Conservation (phyloP, 2,113 vertebrate genomes). For the Myotis brandtii region DNA sequence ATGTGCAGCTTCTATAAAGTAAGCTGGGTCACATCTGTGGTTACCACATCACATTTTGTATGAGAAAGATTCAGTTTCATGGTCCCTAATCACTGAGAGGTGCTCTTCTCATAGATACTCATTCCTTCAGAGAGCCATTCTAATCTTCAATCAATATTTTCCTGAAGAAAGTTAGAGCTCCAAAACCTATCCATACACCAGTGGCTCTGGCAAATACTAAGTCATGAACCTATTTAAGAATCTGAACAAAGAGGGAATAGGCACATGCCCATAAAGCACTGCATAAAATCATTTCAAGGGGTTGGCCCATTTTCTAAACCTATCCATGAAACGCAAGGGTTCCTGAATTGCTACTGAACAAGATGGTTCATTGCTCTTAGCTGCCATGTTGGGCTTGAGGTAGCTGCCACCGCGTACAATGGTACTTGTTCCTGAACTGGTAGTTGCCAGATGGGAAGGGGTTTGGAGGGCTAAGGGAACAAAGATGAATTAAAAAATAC, state of each 20-base stretch:
- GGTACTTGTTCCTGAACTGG: neutral
- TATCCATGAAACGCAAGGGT: neutral
- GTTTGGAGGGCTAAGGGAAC: neutral
- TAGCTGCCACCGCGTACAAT: accelerated
- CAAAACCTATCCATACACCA: neutral
- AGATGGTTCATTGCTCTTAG: neutral
- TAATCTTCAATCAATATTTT: neutral
- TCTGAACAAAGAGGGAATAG: neutral
- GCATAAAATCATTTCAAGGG: neutral
- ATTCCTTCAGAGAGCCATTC: constrained; percentile 15
- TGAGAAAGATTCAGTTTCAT: neutral
- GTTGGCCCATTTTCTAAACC: neutral
- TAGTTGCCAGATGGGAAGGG: neutral
- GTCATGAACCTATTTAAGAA: neutral
- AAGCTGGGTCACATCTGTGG: neutral
- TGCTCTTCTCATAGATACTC: neutral
- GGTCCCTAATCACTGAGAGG: neutral
- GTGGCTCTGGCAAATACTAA: neutral
- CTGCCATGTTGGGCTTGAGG: neutral
- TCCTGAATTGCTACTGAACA: neutral
- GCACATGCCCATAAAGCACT: neutral
- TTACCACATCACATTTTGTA: neutral
- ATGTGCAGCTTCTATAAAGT: neutral
- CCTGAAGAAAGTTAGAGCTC: neutral
- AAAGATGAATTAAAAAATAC: neutral